Evolutionary conservation across 2,888 invertebrate genomes (phyloP), one percentile per base, ranked within the genome.

Genomic region (Muschampia plurimacula): DNA sequence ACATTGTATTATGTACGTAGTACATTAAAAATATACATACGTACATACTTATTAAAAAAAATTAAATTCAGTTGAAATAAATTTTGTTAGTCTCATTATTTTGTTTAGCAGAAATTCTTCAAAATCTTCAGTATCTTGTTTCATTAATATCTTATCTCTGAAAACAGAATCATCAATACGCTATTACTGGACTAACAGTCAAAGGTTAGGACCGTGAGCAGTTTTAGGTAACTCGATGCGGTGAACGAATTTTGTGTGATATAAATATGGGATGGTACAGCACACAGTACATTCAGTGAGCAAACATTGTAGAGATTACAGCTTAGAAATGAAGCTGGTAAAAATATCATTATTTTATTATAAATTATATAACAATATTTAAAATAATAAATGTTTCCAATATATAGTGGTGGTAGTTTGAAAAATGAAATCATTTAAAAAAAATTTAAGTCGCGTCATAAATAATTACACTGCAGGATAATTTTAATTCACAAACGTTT

Each of bases 301-400:
- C 86, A 88, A 88, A 87, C 84, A 79, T 79, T 77, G 77, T 72
- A 75, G 74, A 77, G 75, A 75, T 82, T 84, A 90, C 91, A 90
- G 89, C 92, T 91, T 86, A 75, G 79, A 87, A 73, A 94, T 94
- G 93, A 94, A 93, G 90, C 92, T 93, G 93, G 93, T 94, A 92
- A 87, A 67, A 39, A 36, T 5, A n/a, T 22, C 59, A 60, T 44
- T 59, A 60, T 55, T 49, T 64, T 49, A 15, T 62, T 22, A 22
- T n/a, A 66, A 49, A 32, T 12, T 49, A 49, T 63, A 39, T 41
- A 72, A 12, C 13, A 46, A 65, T 64, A 60, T 46, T 60, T 55
- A 63, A 39, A 52, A n/a, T 52, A 52, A 52, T 15, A 52, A 52
- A 52, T 6, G 44, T 12, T 46, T 12, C 44, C 4, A 46, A 46